These are phyloP conservation scores for Lophotis ruficrista DNA, from an alignment of 2,113 vertebrate genomes.

Conservation along the genomic window DNA sequence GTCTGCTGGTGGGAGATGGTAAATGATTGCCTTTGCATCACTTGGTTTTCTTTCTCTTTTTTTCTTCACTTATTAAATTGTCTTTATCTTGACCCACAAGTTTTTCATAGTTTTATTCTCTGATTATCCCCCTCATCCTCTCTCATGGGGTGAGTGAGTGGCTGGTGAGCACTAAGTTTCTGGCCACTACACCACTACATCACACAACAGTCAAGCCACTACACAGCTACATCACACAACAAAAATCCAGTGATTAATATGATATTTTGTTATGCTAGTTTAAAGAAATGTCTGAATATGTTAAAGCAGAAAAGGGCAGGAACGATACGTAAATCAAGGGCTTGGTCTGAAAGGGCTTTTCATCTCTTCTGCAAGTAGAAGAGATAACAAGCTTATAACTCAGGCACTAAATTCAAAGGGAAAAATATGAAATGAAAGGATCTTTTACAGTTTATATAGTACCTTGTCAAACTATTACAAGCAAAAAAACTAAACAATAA, in stretches of 20 bases:
- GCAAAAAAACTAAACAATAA: background rate
- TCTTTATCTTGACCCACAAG: background rate
- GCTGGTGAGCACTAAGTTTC: background rate
- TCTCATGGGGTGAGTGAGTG: background rate
- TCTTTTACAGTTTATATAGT: background rate
- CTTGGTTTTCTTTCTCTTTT: background rate
- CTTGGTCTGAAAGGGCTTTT: background rate
- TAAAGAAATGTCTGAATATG: background rate
- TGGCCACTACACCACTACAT: too few relatives aligned
- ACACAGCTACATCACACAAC: background rate
- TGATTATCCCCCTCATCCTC: background rate
- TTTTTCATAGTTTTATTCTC: background rate
- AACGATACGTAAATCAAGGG: background rate
- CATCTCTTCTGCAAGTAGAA: background rate
- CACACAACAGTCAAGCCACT: background rate
- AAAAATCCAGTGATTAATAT: background rate
- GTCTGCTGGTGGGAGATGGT: background rate
- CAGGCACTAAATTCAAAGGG: background rate
- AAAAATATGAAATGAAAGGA: background rate
- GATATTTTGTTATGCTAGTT: background rate
- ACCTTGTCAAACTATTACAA: background rate
- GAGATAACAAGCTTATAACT: background rate
- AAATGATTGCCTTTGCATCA: background rate
- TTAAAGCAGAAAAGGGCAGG: background rate
- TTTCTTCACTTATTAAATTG: background rate